phyloP scores from a whole-genome alignment of 2,113 vertebrate genomes.

The Psittacula cyanocephala region DNA sequence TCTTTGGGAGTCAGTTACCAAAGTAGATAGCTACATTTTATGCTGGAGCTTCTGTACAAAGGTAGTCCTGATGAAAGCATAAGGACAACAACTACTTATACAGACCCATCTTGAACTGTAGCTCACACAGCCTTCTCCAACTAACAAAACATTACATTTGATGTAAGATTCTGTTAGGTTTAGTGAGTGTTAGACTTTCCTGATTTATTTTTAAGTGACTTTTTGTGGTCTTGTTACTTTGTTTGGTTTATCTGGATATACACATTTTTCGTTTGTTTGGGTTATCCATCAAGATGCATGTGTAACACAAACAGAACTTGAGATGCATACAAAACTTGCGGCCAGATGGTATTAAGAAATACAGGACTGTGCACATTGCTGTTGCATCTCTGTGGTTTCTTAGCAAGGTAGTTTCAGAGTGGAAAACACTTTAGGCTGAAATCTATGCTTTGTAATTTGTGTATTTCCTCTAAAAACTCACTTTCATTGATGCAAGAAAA shows the following conservation, averaged over 20 bases:
- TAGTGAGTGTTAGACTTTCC: background rate
- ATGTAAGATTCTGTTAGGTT: background rate
- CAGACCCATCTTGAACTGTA: background rate
- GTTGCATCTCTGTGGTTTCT: background rate
- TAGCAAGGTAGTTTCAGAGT: background rate
- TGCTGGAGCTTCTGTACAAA: background rate
- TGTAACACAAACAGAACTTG: background rate
- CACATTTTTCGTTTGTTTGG: background rate
- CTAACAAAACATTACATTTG: background rate
- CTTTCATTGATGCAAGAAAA: background rate
- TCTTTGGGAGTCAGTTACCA: background rate
- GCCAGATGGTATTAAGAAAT: background rate
- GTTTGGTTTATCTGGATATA: background rate
- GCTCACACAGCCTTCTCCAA: background rate
- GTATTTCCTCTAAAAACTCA: background rate
- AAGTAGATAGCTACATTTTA: background rate
- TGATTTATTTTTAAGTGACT: background rate
- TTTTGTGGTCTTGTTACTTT: background rate
- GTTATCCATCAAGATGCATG: background rate
- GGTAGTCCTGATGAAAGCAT: background rate
- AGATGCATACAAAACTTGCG: background rate
- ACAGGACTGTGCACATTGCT: fast-evolving
- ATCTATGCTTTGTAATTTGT: background rate
- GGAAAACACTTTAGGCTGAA: background rate
- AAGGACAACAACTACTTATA: background rate